phyloP scores from a whole-genome alignment of 2,113 vertebrate species.

The Chitala chitala region DNA sequence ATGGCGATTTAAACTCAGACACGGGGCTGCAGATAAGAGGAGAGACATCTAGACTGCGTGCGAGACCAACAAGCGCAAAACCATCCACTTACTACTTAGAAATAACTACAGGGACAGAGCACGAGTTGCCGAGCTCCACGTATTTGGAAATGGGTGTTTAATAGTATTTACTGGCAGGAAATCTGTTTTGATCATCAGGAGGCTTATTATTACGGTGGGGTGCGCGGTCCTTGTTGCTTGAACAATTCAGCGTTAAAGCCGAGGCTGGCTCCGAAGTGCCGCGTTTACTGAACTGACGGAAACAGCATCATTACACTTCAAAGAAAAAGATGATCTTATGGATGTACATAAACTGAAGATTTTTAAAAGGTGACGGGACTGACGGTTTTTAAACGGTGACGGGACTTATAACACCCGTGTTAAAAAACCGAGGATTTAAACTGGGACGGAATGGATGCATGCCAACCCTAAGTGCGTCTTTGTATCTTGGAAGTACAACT shows the following conservation, averaged over 20 bases:
- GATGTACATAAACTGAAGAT: slow-evolving; percentile 35
- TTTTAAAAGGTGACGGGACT: slow-evolving; percentile 1
- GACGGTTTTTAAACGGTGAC: slow-evolving; percentile 2
- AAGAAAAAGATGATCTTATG: slow-evolving; percentile 19
- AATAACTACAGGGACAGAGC: slow-evolving; percentile 29
- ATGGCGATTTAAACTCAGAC: slow-evolving; percentile 75
- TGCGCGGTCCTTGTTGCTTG: slow-evolving; percentile 32
- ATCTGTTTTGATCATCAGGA: slow-evolving; percentile 27
- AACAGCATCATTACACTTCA: slow-evolving; percentile 2
- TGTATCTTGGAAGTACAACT: slow-evolving; percentile 32
- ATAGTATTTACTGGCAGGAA: slow-evolving; percentile 10
- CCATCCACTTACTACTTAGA: slow-evolving; percentile 48
- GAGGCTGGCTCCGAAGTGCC: slow-evolving; percentile 33
- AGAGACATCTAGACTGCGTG: slow-evolving; percentile 46
- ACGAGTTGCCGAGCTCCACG: neutral
- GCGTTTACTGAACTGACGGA: slow-evolving; percentile 22
- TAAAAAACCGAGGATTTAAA: neutral
- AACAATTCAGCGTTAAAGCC: slow-evolving; percentile 37
- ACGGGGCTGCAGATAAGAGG: slow-evolving; percentile 60
- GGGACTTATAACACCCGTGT: neutral
- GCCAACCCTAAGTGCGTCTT: slow-evolving; percentile 34
- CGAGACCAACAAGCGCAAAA: slow-evolving; percentile 45
- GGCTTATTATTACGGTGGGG: slow-evolving; percentile 23
- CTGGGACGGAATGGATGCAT: slow-evolving; percentile 41
- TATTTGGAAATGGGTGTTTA: slow-evolving; percentile 17